Base-by-base conservation (phyloP, 2,888 invertebrate species). In the Apantesis nais region DNA sequence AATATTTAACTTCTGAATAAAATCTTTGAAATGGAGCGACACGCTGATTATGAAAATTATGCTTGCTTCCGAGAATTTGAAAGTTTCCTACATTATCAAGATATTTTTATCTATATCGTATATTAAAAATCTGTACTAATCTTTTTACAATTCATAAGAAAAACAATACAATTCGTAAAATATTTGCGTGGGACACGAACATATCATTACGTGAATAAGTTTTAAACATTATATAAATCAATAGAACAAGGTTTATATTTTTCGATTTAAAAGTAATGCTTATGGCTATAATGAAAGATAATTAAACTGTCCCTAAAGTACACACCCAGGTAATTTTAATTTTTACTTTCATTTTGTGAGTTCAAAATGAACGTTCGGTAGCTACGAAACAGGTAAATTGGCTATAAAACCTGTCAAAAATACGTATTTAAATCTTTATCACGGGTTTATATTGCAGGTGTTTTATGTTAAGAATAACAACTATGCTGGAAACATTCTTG, bases 371-470 rank as follows among this genome's bases (percentile, higher is more conserved):
- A 63, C 63, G 67, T 14, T 68, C 78, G 63, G 76, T 80, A 67
- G 72, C 72, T 81, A 74, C 71, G 72, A 83, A 81, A 77, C 79
- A 74, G 72, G 72, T 71, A 74, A 78, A 81, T 81, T 75, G 82
- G 71, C 82, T 75, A 77, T 81, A 83, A 82, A 83, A 72, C 74
- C 74, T 75, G 75, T 77, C 65, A 73, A 74, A 78, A 81, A 81
- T 75, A 76, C 74, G 76, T 75, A 73, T 78, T 81, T 78, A 83
- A 83, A 83, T 81, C 71, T 83, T 78, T 83, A 83, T 83, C 75
- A 78, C 77, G 70, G 73, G 66, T 83, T 81, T 83, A 80, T 70
- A 64, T 70, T 61, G 34, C 79, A 72, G 70, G 72, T 74, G 74
- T 78, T 83, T 80, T 81, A 81, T 74, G 72, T 74, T 62, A 63